Percentiles rank a stretch among this genome's conserved stretches.
Evolutionary conservation across 2,113 vertebrate species (phyloP).

Genomic region (Passer montanus): DNA sequence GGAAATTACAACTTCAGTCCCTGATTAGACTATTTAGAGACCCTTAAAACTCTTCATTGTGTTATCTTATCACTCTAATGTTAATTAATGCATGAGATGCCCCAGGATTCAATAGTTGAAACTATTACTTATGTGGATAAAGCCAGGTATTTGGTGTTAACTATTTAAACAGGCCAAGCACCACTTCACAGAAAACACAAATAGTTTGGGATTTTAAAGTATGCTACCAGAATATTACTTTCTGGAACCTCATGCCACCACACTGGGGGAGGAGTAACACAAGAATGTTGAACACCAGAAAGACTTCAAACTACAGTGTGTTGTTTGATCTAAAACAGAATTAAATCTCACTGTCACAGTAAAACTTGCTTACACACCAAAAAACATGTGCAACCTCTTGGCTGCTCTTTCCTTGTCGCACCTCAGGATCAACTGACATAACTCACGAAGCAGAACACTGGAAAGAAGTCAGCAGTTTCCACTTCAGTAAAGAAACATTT

Average conservation of each 20-base stretch:
- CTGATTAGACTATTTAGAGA: background rate
- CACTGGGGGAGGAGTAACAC: background rate
- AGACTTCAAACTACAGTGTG: background rate
- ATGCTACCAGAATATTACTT: background rate
- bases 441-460: background rate
- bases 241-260: background rate
- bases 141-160: background rate
- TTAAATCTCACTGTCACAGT: background rate
- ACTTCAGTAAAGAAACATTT: background rate
- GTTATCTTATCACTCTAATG: background rate
- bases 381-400: background rate
- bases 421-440: background rate
- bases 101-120: background rate
- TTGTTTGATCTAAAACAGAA: constrained; percentile 23
- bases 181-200: background rate
- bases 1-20: background rate
- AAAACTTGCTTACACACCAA: background rate
- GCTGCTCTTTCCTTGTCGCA: background rate
- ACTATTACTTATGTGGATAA: background rate
- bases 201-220: background rate
- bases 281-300: background rate
- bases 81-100: background rate
- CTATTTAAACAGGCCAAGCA: background rate
- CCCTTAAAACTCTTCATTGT: background rate
- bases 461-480: background rate